Base-by-base conservation (phyloP, 1,140 invertebrate species). In the Microvelia longipes region DNA sequence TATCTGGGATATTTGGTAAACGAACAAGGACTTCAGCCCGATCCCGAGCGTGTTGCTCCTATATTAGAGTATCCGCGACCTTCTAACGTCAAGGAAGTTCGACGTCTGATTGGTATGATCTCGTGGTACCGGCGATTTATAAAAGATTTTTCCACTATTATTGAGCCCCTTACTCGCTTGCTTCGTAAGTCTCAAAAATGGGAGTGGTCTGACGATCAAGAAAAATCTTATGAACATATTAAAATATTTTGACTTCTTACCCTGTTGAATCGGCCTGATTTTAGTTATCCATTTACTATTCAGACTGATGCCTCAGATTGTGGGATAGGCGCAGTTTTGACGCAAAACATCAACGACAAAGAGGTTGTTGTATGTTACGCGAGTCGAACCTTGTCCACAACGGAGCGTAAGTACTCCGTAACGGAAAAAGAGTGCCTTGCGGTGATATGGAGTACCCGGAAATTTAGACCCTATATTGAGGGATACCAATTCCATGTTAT, bases 341-440 rank as follows among this genome's bases (percentile, higher is more conserved):
- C 72, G 29, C 78, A 79, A 62, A 66, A 70, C 1, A 30, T 69
- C n/a, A 62, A 72, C 24, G 69, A 64, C 29, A 19, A 61, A 68
- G 73, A 74, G 29, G 62, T 70, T 11, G 75, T 77, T 0, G 75
- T 82, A 50, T 74, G 73, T 1, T 81, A 79, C 72, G 74, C 75
- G 19, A 77, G 77, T 25, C 63, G 78, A n/a, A 69, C 71, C 2
- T 66, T 82, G 14, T 68, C 29, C 29, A 62, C 69, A 15, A 2
- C 69, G 2, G 80, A 83, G 74, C 66, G 50, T 50, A 78, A 78
- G 2, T 83, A 77, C 69, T 66, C 73, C 0, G 74, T 74, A 1
- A 80, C 77, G 0, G 78, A 83, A 74, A 70, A 73, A 69, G 82
- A 83, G 75, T 75, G 74, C 61, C 71, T 83, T 25, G 81, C 78